These are phyloP conservation scores for Coccyzus lansbergi DNA, from an alignment of 2,797 vertebrate genomes.

Conservation along the genomic window DNA sequence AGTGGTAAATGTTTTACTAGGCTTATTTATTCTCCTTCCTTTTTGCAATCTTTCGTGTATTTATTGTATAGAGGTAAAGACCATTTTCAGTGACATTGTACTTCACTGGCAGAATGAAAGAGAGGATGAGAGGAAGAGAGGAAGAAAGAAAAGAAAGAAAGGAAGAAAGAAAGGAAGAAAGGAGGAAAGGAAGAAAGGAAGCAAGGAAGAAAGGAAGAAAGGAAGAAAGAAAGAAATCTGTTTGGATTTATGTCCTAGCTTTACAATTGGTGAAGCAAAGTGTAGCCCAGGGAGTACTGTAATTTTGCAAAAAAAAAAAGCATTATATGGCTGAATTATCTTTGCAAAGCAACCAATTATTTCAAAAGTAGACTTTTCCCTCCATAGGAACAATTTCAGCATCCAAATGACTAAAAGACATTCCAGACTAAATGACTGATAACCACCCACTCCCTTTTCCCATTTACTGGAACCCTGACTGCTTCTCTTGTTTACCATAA, in stretches of 20 bases:
- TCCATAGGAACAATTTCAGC: background rate
- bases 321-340: background rate
- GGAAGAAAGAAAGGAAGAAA: background rate
- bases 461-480: background rate
- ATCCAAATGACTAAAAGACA: slow-evolving; percentile 12
- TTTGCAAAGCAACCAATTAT: slow-evolving; percentile 30
- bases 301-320: slow-evolving; percentile 13
- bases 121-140: background rate
- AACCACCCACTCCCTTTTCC: slow-evolving; percentile 30
- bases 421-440: slow-evolving; percentile 22
- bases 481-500: slow-evolving; percentile 23
- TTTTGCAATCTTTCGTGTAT: background rate
- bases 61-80: background rate
- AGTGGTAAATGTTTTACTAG: slow-evolving; percentile 35
- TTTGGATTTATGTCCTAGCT: slow-evolving; percentile 51
- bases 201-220: background rate
- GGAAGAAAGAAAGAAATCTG: background rate
- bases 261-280: slow-evolving; percentile 36
- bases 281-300: slow-evolving; percentile 5
- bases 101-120: background rate
- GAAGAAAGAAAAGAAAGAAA: background rate
- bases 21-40: slow-evolving; percentile 29
- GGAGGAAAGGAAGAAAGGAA: no score
- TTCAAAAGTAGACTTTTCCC: slow-evolving; percentile 29
- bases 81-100: slow-evolving; percentile 5